A percentile compares a stretch with the other conserved stretches of the same genome.
phyloP scores from a whole-genome alignment of 92 coral and sea anemone species.

The Epizoanthus scotinus region DNA sequence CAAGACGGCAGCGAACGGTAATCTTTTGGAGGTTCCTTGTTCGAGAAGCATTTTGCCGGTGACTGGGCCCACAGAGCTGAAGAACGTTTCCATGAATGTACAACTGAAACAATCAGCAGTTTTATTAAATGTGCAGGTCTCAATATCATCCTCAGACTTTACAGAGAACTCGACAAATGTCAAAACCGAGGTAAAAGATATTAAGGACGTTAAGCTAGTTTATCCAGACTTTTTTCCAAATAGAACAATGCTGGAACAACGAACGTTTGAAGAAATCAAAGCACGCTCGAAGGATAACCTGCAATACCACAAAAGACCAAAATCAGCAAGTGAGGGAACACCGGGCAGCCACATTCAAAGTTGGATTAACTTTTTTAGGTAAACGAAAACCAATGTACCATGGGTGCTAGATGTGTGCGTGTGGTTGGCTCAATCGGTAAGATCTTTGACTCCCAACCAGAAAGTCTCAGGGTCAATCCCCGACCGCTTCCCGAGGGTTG shows the following conservation, averaged over 20 bases:
- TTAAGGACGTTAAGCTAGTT: neutral
- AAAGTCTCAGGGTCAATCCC: too few relatives aligned
- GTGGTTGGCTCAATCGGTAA: too few relatives aligned
- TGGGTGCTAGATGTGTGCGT: too few relatives aligned
- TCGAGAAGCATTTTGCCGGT: too few relatives aligned
- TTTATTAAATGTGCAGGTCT: neutral
- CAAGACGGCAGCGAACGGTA: too few relatives aligned
- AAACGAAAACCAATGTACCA: too few relatives aligned
- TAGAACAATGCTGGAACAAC: neutral
- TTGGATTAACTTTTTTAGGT: conserved; percentile 11
- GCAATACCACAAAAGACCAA: neutral
- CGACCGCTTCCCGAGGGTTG: too few relatives aligned
- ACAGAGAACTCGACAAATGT: neutral
- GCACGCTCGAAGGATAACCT: neutral
- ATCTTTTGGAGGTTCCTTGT: too few relatives aligned
- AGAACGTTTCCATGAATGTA: neutral
- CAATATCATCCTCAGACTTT: neutral
- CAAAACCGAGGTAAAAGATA: neutral
- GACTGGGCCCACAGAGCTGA: too few relatives aligned
- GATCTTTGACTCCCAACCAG: too few relatives aligned
- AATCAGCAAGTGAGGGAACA: neutral
- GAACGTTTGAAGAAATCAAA: conserved; percentile 2
- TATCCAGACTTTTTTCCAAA: conserved; percentile 29
- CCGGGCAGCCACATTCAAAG: neutral
- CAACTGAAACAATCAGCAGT: neutral